These are phyloP conservation scores for Magallana gigas DNA, from an alignment of 1,140 invertebrate species.

Conservation along the genomic window DNA sequence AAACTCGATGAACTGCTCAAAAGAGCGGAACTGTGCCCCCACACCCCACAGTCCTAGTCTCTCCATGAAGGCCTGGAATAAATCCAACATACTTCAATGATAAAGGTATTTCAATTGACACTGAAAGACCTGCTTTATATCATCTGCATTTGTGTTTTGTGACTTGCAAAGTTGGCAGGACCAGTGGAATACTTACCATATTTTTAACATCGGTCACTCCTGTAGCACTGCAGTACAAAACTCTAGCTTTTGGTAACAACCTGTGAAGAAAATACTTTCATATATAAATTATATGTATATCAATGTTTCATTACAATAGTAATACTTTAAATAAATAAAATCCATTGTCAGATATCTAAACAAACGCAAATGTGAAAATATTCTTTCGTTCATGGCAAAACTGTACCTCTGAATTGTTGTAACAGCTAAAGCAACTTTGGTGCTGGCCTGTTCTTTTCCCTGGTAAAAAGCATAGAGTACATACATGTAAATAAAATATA, in stretches of 20 bases:
- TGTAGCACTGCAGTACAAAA: constrained; percentile 76
- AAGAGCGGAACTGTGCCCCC: constrained; percentile 72
- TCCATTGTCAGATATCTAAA: background rate
- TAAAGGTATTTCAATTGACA: no score
- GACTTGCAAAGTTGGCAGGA: no score
- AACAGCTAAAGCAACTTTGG: constrained; percentile 76
- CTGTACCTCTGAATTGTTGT: constrained; percentile 46
- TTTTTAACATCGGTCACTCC: constrained; percentile 77
- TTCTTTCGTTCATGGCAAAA: background rate
- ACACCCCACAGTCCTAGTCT: constrained; percentile 75
- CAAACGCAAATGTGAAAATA: background rate
- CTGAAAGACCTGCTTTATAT: no score
- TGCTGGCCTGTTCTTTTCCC: constrained; percentile 75
- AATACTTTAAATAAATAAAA: no score
- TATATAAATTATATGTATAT: no score
- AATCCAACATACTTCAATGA: no score
- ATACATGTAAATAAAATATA: no score
- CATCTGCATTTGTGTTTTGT: no score
- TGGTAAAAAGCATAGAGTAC: constrained; percentile 44
- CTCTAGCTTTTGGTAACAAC: constrained; percentile 73
- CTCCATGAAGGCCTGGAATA: constrained; percentile 74
- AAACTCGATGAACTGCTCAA: constrained; percentile 73
- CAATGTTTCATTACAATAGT: no score
- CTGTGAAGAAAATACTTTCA: constrained; percentile 55
- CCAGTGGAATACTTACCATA: constrained; percentile 65